phyloP scores from a whole-genome alignment of 2,888 invertebrate species.

The Athalia circularis region DNA sequence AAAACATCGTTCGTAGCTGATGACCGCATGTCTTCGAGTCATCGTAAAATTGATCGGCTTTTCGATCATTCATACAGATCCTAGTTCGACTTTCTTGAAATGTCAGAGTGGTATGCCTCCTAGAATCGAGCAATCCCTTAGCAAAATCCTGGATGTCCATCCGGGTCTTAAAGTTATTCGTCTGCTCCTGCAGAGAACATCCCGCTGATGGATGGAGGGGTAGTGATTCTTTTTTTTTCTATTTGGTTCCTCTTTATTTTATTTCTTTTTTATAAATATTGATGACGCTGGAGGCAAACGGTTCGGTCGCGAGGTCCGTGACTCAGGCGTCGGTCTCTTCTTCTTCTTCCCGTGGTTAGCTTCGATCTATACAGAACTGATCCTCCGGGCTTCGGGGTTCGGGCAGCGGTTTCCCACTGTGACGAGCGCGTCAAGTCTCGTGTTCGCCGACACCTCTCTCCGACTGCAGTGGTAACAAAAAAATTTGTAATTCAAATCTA shows the following conservation, averaged over 20 bases:
- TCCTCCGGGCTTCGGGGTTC: conserved; percentile 3
- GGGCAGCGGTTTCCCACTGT: conserved; percentile 42
- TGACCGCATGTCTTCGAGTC: no score
- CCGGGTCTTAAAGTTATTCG: conserved; percentile 39
- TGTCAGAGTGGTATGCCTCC: neutral
- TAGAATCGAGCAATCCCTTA: neutral
- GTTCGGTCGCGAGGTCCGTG: conserved; percentile 35
- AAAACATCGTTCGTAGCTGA: no score
- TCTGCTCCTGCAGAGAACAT: conserved; percentile 55
- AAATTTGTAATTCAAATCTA: conserved; percentile 65
- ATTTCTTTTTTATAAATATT: conserved; percentile 58
- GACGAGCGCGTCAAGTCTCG: conserved; percentile 39
- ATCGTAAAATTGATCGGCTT: no score
- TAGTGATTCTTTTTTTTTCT: neutral
- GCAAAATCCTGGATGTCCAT: neutral
- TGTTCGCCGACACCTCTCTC: conserved; percentile 38
- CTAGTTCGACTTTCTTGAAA: neutral
- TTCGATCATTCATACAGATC: neutral
- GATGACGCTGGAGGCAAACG: conserved; percentile 49
- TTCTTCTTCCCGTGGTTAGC: conserved; percentile 12
- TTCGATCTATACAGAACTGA: neutral
- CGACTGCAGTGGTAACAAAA: conserved; percentile 17
- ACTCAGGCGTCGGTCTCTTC: conserved; percentile 7
- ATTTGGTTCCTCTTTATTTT: neutral
- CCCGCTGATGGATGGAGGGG: conserved; percentile 36